A percentile compares a stretch with the other conserved stretches of the same genome.
Evolutionary conservation across 2,797 vertebrate species (phyloP).

Genomic region (Lagodon rhomboides): DNA sequence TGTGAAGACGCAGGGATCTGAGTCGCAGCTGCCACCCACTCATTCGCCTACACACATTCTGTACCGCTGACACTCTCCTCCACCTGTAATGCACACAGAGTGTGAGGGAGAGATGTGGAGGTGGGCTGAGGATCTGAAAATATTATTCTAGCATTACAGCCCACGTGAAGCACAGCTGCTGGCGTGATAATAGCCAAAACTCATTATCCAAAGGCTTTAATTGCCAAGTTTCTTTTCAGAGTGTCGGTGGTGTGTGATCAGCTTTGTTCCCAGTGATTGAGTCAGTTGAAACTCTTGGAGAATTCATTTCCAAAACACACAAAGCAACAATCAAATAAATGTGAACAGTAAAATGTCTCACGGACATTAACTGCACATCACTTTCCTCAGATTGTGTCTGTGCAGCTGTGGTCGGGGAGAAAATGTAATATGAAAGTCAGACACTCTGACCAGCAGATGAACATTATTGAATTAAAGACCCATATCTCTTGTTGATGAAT

Average conservation of each 20-base stretch:
- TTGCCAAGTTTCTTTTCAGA: conserved; percentile 18
- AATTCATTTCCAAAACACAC: background rate
- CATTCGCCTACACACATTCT: conserved; percentile 64
- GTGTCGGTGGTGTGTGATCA: background rate
- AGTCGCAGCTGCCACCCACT: conserved; percentile 57
- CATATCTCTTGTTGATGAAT: conserved; percentile 10
- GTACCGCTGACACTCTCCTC: conserved; percentile 46
- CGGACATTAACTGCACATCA: background rate
- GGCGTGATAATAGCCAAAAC: background rate
- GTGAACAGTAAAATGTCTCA: background rate
- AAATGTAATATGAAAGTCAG: background rate
- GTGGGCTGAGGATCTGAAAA: conserved; percentile 48
- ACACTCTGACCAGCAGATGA: conserved; percentile 1
- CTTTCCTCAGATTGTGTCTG: background rate
- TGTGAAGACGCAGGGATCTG: conserved; percentile 43
- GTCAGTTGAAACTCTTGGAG: background rate
- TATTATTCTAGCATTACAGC: conserved; percentile 27
- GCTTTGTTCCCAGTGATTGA: background rate
- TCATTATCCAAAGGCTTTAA: conserved; percentile 16
- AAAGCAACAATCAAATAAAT: background rate
- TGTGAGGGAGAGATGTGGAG: conserved; percentile 44
- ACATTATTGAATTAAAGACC: background rate
- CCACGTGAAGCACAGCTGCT: conserved; percentile 9
- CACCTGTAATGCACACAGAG: conserved; percentile 54
- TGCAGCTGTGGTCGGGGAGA: background rate